Conservation (phyloP, 2,888 invertebrate genomes). For the Bimastos eiseni region DNA sequence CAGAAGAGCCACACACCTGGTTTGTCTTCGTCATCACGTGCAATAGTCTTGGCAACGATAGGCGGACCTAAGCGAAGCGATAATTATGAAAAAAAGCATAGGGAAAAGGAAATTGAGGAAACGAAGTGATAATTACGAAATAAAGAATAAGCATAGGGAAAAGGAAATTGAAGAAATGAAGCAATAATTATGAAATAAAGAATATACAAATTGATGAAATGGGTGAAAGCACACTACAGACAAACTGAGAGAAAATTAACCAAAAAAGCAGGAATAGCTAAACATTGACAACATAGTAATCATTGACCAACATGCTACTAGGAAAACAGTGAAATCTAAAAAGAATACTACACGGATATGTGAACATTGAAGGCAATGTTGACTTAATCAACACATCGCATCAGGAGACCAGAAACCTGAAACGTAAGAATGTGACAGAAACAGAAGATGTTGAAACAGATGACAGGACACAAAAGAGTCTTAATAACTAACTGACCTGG, state of each 20-base stretch:
- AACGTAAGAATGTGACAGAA: background rate
- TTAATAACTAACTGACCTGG: background rate
- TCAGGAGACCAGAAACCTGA: background rate
- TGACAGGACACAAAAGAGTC: background rate
- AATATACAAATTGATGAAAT: background rate
- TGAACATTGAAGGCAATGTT: background rate
- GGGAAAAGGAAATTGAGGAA: background rate
- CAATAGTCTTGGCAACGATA: background rate
- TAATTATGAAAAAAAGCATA: background rate
- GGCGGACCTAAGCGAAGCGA: background rate
- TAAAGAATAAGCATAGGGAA: background rate
- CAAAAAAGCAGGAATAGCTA: background rate
- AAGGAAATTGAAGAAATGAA: background rate
- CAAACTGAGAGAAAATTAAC: background rate
- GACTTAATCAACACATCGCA: background rate
- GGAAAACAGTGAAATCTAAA: background rate
- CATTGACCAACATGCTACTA: background rate
- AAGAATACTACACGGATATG: background rate
- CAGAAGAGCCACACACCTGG: background rate
- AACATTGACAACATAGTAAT: background rate
- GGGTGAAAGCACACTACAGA: background rate
- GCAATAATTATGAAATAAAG: background rate
- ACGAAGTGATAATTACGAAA: background rate
- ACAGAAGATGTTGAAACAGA: background rate
- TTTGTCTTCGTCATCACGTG: background rate